Evolutionary conservation across 2,797 vertebrate species (phyloP), one percentile per base, ranked within the genome.

Genomic region (Sternotherus odoratus): DNA sequence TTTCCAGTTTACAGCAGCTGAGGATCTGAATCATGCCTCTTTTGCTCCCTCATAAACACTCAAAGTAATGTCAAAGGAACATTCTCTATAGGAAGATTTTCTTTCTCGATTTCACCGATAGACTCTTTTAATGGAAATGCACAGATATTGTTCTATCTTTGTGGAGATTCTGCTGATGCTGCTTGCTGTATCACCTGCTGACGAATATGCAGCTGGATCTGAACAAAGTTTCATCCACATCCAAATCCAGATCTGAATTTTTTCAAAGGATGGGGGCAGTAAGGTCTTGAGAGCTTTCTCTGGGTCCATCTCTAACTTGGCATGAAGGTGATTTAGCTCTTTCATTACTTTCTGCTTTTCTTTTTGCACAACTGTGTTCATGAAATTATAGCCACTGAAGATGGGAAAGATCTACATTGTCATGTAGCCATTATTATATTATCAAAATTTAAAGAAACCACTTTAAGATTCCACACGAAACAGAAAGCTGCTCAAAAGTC

Each of bases 81-180:
- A 46, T 48, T 75, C 39, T 48, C 23, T 75, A 24, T 24, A 53
- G 23, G 23, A 69, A 69, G 36, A 36, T 39, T 39, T 69, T 69
- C 36, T 39, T 69, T 69, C 11, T 23, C 24, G 36, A 39, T 69
- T 24, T 69, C 36, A 23, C 66, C 21, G 36, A 79, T 2, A 24
- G 33, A 77, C 75, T 78, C 16, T 89, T 0, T 0, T 39, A 79
- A 72, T 0, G 77, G 57, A 81, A 69, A 48, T 49, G 33, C 1
- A 8, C 1, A 8, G 87, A 85, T 2, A 28, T 3, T 60, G 6
- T 80, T 75, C 1, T 23, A 12, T 24, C 39, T 56, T 75, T 56
- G 0, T 1, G n/a, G 36, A 82, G 79, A 72, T 66, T 80, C 36
- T 60, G 6, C 26, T 86, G 30, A 83, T 78, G 0, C 0, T 3